A percentile compares a stretch with the other conserved stretches of the same genome.
Conservation (phyloP, 1,140 invertebrate genomes). For the Procambarus virginalis region DNA sequence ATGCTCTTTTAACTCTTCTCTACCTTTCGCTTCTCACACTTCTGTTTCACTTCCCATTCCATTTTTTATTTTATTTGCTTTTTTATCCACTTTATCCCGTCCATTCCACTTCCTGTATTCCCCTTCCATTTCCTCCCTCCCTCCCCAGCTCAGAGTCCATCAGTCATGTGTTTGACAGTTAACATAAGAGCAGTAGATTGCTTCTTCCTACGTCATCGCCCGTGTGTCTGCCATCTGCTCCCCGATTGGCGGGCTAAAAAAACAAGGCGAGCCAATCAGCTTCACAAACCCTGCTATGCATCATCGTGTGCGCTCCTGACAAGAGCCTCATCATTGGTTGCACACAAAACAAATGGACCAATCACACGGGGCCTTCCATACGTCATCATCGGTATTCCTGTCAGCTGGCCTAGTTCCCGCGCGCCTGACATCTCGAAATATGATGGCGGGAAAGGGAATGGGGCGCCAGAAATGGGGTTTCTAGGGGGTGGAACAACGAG, state of each 20-base stretch:
- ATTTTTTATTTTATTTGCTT: too few species aligned
- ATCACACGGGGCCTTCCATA: constrained; percentile 42
- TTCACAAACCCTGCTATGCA: constrained; percentile 16
- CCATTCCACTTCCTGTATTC: background rate
- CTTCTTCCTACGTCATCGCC: constrained; percentile 30
- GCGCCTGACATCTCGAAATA: constrained; percentile 32
- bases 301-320: constrained; percentile 47
- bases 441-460: constrained; percentile 8
- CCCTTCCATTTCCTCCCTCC: background rate
- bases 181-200: constrained; percentile 36
- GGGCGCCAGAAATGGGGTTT: background rate
- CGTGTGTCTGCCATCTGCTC: constrained; percentile 7
- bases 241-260: constrained; percentile 13
- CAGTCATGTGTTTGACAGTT: constrained; percentile 21
- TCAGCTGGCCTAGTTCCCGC: constrained; percentile 59
- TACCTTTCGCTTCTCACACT: background rate
- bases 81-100: too few species aligned
- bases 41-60: too few species aligned
- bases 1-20: background rate
- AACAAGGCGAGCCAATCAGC: constrained; percentile 31
- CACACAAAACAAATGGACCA: constrained; percentile 49
- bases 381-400: constrained; percentile 60
- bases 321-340: constrained; percentile 36
- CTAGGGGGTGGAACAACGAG: background rate
- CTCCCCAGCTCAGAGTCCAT: background rate